Base-by-base conservation (phyloP, 2,888 invertebrate species). In the Himalopsyche anomala region DNA sequence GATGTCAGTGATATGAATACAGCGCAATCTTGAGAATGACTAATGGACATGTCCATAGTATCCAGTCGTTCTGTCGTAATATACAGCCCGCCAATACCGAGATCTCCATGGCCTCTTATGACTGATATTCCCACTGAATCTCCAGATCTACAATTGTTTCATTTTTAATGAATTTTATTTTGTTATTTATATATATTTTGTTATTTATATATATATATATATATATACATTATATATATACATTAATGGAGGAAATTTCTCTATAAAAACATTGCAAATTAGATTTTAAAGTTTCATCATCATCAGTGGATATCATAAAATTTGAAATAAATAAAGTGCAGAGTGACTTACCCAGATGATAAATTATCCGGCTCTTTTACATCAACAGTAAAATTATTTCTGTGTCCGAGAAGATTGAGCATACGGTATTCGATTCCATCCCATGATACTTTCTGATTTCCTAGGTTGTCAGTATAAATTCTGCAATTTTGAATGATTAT, bases 351-450 rank as follows among this genome's bases (percentile, higher is more conserved):
- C 95, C 94, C 94, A 81, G 91, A 87, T 74, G 90, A 89, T 6
- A 90, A 89, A 80, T 93, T 93, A 54, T 91, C 91, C 0, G 95
- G 94, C 89, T 96, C 96, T 56, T 93, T 91, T 86, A 96, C 94
- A 90, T 96, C 96, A 9, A 95, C 92, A 0, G 96, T 95, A 90
- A 97, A 96, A 90, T 97, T 96, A 82, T 96, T 94, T 89, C 93
- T 92, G 89, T 94, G 91, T 0, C 95, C 94, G 38, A 97, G 90
- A 56, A 96, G 89, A 87, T 93, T 92, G 2, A 97, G 90, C 17
- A 96, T 89, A 87, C 96, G 93, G 83, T 95, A 91, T 92, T 97
- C 97, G n/a, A 96, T 91, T 11, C 97, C 97, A 90, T 96, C 96
- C 96, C 95, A 96, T 55, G 89, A 89, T 0, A 92, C 91, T 89